Evolutionary conservation across 2,113 vertebrate genomes (phyloP), one percentile per base, ranked within the genome.

Genomic region (Perognathus longimembris): DNA sequence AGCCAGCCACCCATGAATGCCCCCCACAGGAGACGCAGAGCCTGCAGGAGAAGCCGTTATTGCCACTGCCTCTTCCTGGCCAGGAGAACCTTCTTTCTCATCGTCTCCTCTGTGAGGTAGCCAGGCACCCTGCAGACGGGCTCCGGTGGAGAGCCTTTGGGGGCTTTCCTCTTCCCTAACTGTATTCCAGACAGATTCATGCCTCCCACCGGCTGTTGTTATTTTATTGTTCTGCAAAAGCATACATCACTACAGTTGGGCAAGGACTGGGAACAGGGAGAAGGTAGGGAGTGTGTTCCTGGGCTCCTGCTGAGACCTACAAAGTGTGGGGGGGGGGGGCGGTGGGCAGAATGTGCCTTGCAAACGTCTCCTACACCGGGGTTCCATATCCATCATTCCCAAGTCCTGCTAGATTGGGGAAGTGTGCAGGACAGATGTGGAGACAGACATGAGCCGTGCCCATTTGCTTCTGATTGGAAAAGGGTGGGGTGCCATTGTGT

Each of bases 381-480:
- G 26, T 71, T 38, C 71, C 34, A 6, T 32, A 38, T 61, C 78
- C 42, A 30, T 63, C 22, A 0, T 87, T 73, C 38, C 93, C 95
- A 96, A 86, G 22, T 59, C 81, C 87, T 74, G 83, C 64, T 74
- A 0, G 7, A 92, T 42, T 88, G 54, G n/a, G 36, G 14, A 54
- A 66, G 79, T 91, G 96, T 97, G 96, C 82, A 67, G 93, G 90
- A 70, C 76, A 96, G 63, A 95, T 96, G 94, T 92, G 91, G 93
- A 96, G 92, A 90, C 59, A 89, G 26, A 73, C 74, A 67, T 61
- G 24, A 96, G 89, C 93, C 14, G 40, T 96, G 92, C 83, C 83
- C 82, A 57, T 97, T 97, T 95, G 89, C 94, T 96, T 96, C 95
- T 96, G 90, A 91, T 97, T 97, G 95, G 95, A 74, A 95, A 96